Base-by-base conservation (phyloP, 2,113 vertebrate species). In the Poeciliopsis retropinna region DNA sequence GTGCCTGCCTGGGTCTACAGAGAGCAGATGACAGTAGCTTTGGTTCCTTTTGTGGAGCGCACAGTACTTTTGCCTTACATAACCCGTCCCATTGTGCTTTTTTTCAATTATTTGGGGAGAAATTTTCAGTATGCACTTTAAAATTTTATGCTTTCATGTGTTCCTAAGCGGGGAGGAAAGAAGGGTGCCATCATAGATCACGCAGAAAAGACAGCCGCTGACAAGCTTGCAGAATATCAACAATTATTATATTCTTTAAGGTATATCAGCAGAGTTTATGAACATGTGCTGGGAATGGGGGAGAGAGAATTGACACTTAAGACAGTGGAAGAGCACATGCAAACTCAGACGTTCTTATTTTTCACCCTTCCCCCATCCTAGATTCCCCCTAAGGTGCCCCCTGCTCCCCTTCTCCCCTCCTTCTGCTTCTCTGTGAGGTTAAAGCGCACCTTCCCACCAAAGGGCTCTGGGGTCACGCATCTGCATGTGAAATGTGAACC, bases 401-500 rank as follows among this genome's bases (percentile, higher is more conserved):
- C 74, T 87, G 85, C 82, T 76, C 89, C 81, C 74, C 57, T 63
- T 74, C 31, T 69, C 82, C 71, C 88, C 88, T 78, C 95, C 94
- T 93, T 92, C 88, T 94, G 94, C 95, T 94, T 93, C 95, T 93
- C 85, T 85, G 85, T 70, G 91, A 92, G 92, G 93, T 93, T 94
- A 94, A 94, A 93, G 91, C 92, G 85, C 94, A 95, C 94, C 95
- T 95, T 95, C 94, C 79, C 88, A 91, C 93, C 91, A 95, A 88
- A 94, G 94, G 95, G 95, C 94, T 95, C 94, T 86, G 94, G 89
- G 94, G 96, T 96, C 95, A 95, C 95, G 96, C 96, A 97, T 98
- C 96, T 98, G 96, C 95, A 96, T 97, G 96, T 96, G 96, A 97
- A 97, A 97, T 96, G 94, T 95, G 95, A 96, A 96, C 96, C 91